Evolutionary conservation across 2,797 vertebrate species (phyloP).

Genomic region (Rhinella marina): DNA sequence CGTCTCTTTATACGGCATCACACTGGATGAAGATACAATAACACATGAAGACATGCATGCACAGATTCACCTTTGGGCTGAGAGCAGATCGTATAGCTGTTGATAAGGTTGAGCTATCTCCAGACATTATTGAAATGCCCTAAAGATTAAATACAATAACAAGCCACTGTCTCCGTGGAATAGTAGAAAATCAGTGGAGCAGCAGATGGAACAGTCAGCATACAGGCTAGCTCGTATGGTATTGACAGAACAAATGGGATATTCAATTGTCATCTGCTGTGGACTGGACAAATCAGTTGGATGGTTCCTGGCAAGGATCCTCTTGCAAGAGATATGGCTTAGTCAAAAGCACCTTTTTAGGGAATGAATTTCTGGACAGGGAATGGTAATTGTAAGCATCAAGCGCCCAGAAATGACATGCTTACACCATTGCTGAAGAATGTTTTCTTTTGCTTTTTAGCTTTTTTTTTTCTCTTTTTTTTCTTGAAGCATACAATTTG

Average conservation of each 20-base stretch:
- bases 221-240: not conserved
- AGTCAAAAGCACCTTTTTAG: constrained; percentile 16
- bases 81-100: too few species aligned
- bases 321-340: not conserved
- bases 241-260: constrained; percentile 32
- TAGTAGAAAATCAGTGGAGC: constrained; percentile 18
- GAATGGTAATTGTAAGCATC: not conserved
- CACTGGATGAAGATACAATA: too few species aligned
- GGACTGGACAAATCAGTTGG: constrained; percentile 41
- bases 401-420: not conserved
- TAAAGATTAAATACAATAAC: constrained; percentile 28
- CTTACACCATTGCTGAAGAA: not conserved
- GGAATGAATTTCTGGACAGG: not conserved
- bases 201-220: not conserved
- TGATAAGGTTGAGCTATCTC: not conserved
- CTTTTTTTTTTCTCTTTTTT: not conserved
- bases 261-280: constrained; percentile 38
- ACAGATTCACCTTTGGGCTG: too few species aligned
- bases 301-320: constrained; percentile 20
- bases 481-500: not conserved
- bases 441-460: not conserved
- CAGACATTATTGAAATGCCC: constrained; percentile 12
- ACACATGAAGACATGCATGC: too few species aligned
- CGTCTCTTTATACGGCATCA: too few species aligned
- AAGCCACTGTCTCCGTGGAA: constrained; percentile 17